Evolutionary conservation across 1,140 invertebrate genomes (phyloP), one percentile per base, ranked within the genome.

Genomic region (Musca domestica): DNA sequence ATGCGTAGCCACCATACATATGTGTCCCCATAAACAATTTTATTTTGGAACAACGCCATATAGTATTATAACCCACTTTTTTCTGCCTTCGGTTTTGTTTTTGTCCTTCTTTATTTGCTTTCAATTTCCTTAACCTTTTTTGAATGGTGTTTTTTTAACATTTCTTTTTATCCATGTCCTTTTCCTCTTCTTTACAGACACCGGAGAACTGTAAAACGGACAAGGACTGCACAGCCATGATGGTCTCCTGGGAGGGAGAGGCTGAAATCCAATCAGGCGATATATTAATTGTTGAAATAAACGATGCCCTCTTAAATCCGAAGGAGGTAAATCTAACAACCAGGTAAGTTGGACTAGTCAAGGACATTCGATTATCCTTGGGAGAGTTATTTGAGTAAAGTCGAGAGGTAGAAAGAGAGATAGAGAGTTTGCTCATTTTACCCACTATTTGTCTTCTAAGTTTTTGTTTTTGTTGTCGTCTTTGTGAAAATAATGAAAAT

Each of bases 251-350:
- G 88, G 85, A 87, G 71, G 87, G 86, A 20, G 79, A 84, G 48
- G 84, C 85, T 14, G 87, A 88, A 75, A 87, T 89, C 48, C 88
- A 89, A 76, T 88, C 86, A 66, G 88, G 88, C 46, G 88, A 89
- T 80, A 87, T 89, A 71, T 84, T 89, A 70, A 85, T 89, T 74
- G 87, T 89, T n/a, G 84, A 87, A 75, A 89, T 89, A 74, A 86
- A 88, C 70, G 87, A 88, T 76, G 83, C 86, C 52, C 77, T 83
- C 67, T 75, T 88, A 23, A 81, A 72, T 64, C 70, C 72, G 78
- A 69, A 83, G 80, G 66, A 81, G 73, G 69, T 76, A 72, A 73
- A 76, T 72, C 70, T 78, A 74, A 72, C 67, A 17, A 58, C 54
- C 23, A 58, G 54, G 54, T 69, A 76, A 68, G 74, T 73, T 69